Base-by-base conservation (phyloP, 2,113 vertebrate genomes). In the Hippocampus mohnikei region DNA sequence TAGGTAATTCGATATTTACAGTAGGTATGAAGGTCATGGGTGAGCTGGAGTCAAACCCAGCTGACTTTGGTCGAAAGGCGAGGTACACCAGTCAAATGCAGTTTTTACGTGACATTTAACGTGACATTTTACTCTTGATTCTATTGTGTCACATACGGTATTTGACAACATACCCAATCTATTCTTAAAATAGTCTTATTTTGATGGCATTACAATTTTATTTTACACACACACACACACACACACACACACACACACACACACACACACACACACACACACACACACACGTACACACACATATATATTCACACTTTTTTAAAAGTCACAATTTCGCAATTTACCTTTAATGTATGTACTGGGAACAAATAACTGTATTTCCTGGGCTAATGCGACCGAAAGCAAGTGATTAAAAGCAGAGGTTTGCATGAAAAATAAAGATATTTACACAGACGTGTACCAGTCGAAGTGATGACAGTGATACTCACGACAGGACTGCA, bases 401-500 rank as follows among this genome's bases (percentile, higher is more conserved):
- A 62, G 8, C 33, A 40, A 41, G 52, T n/a, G 20, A 18, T 48
- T 48, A 21, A 52, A 55, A 55, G 52, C 3, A 0, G 29, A 20
- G 16, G 18, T 61, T 61, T 40, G 29, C 59, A 42, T 23, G n/a
- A n/a, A 33, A 37, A 29, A 29, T 8, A 37, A n/a, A 0, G 18
- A 40, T 37, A 62, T 63, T 63, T 23, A 42, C 18, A 62, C 15
- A 37, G 7, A 18, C 8, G 15, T 9, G 59, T 20, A 41, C 2
- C 5, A 23, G n/a, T 25, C 6, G 0, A 50, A 53, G 50, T 37
- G 12, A 48, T 53, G 18, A 50, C 53, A 15, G 3, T 41, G 42
- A 71, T 93, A 98, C 97, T 98, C 89, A 99, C 96, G 96, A 99
- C 25, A 99, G 87, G 60, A 97, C 78, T 0, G 95, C 96, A 66